These are phyloP conservation scores for Drosophila nasuta DNA, from an alignment of 1,140 invertebrate species.

Conservation along the genomic window DNA sequence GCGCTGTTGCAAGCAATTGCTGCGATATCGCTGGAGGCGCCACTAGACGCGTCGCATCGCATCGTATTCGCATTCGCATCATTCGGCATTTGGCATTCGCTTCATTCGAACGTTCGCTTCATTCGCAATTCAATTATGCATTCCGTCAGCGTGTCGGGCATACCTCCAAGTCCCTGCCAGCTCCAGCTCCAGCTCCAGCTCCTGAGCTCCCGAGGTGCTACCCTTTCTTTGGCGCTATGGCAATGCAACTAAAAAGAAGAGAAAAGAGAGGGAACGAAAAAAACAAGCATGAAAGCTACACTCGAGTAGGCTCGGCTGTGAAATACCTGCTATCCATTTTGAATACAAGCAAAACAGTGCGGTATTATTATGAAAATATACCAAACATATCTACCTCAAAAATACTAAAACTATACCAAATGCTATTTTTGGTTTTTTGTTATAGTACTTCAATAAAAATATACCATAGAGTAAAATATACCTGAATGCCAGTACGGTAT, in stretches of 20 bases:
- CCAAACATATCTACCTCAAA: too few relatives aligned
- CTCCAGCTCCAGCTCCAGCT: background rate
- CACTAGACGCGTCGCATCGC: background rate
- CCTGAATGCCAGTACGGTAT: too few relatives aligned
- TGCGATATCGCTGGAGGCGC: slow-evolving; percentile 10
- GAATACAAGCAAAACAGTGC: too few relatives aligned
- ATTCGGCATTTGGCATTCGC: slow-evolving; percentile 23
- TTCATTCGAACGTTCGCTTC: slow-evolving; percentile 38
- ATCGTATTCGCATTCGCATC: slow-evolving; percentile 8
- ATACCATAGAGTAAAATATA: too few relatives aligned
- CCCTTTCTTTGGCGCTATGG: slow-evolving; percentile 14
- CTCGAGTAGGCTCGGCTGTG: too few relatives aligned
- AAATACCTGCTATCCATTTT: too few relatives aligned
- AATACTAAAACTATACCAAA: too few relatives aligned
- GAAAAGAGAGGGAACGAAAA: too few relatives aligned
- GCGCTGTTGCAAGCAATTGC: slow-evolving; percentile 9
- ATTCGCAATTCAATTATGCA: slow-evolving; percentile 77
- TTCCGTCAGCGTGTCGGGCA: slow-evolving; percentile 70
- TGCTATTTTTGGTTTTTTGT: too few relatives aligned
- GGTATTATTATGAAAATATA: too few relatives aligned
- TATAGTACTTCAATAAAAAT: too few relatives aligned
- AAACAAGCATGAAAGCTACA: too few relatives aligned
- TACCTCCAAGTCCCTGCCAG: slow-evolving; percentile 7
- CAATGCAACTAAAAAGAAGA: slow-evolving; percentile 48
- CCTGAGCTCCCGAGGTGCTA: background rate